These are phyloP conservation scores for Allygus modestus DNA, from an alignment of 2,888 invertebrate species.

Conservation along the genomic window DNA sequence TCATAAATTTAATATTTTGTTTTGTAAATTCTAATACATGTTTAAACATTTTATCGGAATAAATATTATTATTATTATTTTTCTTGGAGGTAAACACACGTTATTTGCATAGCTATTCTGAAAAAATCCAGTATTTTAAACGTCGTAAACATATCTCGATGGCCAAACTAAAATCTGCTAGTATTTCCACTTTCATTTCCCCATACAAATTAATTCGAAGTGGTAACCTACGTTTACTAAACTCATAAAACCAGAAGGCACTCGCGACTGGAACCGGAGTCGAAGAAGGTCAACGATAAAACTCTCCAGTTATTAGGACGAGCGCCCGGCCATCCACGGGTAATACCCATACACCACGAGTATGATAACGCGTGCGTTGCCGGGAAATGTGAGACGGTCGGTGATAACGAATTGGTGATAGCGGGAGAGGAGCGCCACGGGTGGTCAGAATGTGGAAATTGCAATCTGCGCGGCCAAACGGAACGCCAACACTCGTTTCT, in stretches of 20 bases:
- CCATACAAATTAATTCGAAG: not conserved
- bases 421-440: not conserved
- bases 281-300: constrained; percentile 1
- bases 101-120: too few relatives aligned
- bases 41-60: too few relatives aligned
- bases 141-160: too few relatives aligned
- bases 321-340: not conserved
- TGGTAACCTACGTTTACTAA: not conserved
- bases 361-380: constrained; percentile 14
- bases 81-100: too few relatives aligned
- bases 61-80: too few relatives aligned
- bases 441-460: not conserved
- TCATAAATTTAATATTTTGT: too few relatives aligned
- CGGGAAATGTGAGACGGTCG: constrained; percentile 34
- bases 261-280: not conserved
- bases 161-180: not conserved
- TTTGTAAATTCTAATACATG: too few relatives aligned
- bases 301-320: not conserved
- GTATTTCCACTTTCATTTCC: not conserved
- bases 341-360: not conserved
- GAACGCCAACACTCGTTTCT: not conserved
- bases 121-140: too few relatives aligned
- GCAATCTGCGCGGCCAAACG: not conserved
- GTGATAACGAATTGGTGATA: constrained; percentile 24
- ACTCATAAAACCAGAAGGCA: not conserved